A percentile compares a stretch with the other conserved stretches of the same genome.
phyloP scores from a whole-genome alignment of 2,888 invertebrate species.

The Meteorus cinctellus region DNA sequence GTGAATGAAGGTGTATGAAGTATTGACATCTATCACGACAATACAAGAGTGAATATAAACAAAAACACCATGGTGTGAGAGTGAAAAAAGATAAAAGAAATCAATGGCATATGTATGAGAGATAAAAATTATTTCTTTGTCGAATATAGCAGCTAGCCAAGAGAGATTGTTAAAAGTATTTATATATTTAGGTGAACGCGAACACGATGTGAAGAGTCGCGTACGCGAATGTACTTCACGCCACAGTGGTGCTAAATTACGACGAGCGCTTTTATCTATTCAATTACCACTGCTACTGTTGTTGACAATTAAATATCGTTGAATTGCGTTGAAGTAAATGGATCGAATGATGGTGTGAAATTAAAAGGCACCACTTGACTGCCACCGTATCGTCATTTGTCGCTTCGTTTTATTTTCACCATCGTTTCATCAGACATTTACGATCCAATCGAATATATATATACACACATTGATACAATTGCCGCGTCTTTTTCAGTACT shows the following conservation, averaged over 20 bases:
- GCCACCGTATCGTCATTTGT: not conserved
- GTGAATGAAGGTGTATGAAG: not conserved
- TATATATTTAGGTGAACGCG: not conserved
- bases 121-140: not conserved
- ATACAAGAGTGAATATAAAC: not conserved
- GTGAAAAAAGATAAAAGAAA: not conserved
- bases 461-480: constrained; percentile 11
- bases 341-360: constrained; percentile 4
- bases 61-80: not conserved
- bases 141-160: not conserved
- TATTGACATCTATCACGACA: not conserved
- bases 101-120: not conserved
- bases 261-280: constrained; percentile 58
- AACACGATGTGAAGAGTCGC: not conserved
- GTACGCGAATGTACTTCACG: not conserved
- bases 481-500: not conserved
- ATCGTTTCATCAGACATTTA: constrained; percentile 38
- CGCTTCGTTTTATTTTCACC: not conserved
- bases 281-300: constrained; percentile 53
- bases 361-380: constrained; percentile 22
- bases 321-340: constrained; percentile 48
- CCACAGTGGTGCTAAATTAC: constrained; percentile 44
- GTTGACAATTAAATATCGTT: constrained; percentile 58
- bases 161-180: not conserved
- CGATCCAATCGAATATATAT: constrained; percentile 10